A percentile compares a stretch with the other conserved stretches of the same genome.
Evolutionary conservation across 2,113 vertebrate species (phyloP).

Genomic region (Phaethon lepturus): DNA sequence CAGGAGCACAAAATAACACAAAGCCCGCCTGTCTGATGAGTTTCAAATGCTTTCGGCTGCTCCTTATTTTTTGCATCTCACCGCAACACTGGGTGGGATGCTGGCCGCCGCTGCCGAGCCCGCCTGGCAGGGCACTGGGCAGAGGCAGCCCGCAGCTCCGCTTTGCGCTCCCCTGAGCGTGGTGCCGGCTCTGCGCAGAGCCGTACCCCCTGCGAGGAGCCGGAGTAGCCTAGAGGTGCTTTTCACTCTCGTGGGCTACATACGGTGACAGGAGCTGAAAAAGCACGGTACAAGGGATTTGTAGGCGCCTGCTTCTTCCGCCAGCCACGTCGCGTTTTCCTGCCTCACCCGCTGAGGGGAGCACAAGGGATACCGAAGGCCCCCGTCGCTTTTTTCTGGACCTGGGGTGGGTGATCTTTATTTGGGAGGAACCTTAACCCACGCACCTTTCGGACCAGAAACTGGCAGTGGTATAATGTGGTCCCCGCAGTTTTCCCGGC

Average conservation of each 20-base stretch:
- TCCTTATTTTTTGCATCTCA: slow-evolving; percentile 34
- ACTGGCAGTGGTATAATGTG: background rate
- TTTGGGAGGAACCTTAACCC: background rate
- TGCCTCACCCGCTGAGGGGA: background rate
- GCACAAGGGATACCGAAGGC: background rate
- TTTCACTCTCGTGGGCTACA: background rate
- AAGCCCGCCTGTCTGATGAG: slow-evolving; percentile 22
- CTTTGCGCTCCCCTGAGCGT: background rate
- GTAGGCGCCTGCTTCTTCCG: background rate
- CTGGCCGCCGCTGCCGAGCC: background rate
- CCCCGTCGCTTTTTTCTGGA: background rate
- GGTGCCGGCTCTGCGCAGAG: background rate
- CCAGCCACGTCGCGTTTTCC: background rate
- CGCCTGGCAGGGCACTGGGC: background rate
- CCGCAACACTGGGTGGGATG: background rate
- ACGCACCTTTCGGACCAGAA: background rate
- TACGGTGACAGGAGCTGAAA: slow-evolving; percentile 18
- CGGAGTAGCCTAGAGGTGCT: slow-evolving; percentile 49
- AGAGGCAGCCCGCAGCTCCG: background rate
- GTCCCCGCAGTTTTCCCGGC: slow-evolving; percentile 39
- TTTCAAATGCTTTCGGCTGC: slow-evolving; percentile 32
- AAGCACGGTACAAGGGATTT: background rate
- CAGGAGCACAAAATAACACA: background rate
- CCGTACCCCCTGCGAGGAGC: slow-evolving; percentile 27
- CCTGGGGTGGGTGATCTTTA: background rate